Conservation (phyloP, 2,888 invertebrate species). For the Drosophila kambysellisi region DNA sequence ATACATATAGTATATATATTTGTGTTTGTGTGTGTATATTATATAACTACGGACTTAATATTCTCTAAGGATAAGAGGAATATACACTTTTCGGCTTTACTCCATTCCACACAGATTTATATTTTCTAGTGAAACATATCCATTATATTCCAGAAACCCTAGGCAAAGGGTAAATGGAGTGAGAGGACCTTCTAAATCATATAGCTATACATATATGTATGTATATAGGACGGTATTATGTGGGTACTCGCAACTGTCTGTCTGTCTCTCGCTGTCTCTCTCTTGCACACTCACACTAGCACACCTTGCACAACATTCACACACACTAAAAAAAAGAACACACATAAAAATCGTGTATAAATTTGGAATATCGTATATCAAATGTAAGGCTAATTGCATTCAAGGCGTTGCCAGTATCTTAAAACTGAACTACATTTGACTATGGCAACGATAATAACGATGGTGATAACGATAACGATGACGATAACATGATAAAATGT, state of each 20-base stretch:
- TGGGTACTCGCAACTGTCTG: slow-evolving; percentile 41
- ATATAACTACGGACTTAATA: slow-evolving; percentile 52
- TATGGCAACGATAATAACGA: slow-evolving; percentile 2
- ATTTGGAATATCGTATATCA: slow-evolving; percentile 18
- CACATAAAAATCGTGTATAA: background rate
- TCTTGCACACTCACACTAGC: slow-evolving; percentile 14
- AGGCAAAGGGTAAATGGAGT: slow-evolving; percentile 15
- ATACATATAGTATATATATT: slow-evolving; percentile 31
- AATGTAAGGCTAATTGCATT: slow-evolving; percentile 43
- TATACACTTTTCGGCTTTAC: slow-evolving; percentile 69
- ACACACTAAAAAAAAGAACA: background rate
- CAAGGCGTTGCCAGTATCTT: slow-evolving; percentile 30
- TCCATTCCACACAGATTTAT: background rate
- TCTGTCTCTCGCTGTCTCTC: slow-evolving; percentile 3
- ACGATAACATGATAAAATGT: slow-evolving; percentile 5
- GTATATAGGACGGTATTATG: slow-evolving; percentile 61
- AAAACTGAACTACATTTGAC: background rate
- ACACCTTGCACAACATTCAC: slow-evolving; percentile 10
- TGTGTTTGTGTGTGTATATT: slow-evolving; percentile 47
- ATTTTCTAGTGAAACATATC: slow-evolving; percentile 22
- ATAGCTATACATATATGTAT: slow-evolving; percentile 19
- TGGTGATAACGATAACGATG: slow-evolving; percentile 12
- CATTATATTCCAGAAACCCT: slow-evolving; percentile 32
- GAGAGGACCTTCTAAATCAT: slow-evolving; percentile 22
- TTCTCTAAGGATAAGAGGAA: slow-evolving; percentile 78